Percentiles rank a stretch among this genome's conserved stretches.
Conservation (phyloP, 2,888 invertebrate genomes). For the Cephonodes hylas region DNA sequence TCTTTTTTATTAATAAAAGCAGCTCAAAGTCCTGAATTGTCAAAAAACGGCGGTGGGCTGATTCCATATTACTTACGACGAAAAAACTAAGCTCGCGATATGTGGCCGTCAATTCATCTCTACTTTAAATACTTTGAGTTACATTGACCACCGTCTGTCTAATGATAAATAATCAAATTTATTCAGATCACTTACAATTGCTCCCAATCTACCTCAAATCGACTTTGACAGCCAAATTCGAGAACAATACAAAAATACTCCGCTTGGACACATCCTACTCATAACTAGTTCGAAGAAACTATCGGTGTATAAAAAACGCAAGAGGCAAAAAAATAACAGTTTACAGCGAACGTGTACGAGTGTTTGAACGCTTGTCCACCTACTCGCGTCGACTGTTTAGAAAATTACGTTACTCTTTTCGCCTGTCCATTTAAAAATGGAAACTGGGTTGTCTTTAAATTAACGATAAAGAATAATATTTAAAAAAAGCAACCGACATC, state of each 20-base stretch:
- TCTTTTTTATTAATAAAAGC: too few species aligned
- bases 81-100: too few species aligned
- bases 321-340: background rate
- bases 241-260: background rate
- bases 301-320: background rate
- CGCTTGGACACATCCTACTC: background rate
- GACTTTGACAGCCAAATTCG: background rate
- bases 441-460: background rate
- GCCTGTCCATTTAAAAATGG: background rate
- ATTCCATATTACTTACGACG: too few species aligned
- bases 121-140: too few species aligned
- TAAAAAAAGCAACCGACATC: too few species aligned
- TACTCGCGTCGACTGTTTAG: background rate
- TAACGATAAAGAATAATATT: background rate
- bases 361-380: background rate
- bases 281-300: slow-evolving; percentile 10
- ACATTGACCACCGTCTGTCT: too few species aligned
- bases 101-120: too few species aligned
- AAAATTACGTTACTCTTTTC: background rate
- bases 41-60: too few species aligned
- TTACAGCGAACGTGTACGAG: background rate
- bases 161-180: background rate
- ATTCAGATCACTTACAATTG: background rate
- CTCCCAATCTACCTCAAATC: background rate
- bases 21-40: too few species aligned